Evolutionary conservation across 2,113 vertebrate genomes (phyloP), one percentile per base, ranked within the genome.

Genomic region (Heterocephalus glaber): DNA sequence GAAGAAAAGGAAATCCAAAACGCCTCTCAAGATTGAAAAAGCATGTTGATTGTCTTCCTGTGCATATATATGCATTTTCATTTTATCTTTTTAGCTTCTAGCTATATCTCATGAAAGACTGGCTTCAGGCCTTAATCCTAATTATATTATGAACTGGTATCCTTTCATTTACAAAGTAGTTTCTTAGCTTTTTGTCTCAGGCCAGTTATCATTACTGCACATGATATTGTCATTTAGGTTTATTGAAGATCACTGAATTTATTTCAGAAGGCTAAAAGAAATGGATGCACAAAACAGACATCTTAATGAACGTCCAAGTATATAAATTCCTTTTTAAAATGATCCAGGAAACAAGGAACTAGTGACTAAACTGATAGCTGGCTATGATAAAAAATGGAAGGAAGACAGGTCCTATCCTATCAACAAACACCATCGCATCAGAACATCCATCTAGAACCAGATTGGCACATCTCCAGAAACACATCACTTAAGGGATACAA

Each of bases 191-290:
- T 70, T 92, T 79, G 35, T 20, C 20, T 35, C 41, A 89, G 16
- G 10, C 38, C 72, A 68, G 2, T 86, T 97, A 76, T 2, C 28
- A 44, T 94, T 74, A 58, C 49, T 20, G 19, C 20, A 72, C 26
- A 13, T 61, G 17, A 79, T 89, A 19, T 14, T 88, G 35, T 80
- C 38, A 85, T 41, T 83, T 87, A 52, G 86, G 20, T 85, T 89
- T 26, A 85, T 63, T 92, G 86, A 86, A 79, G 11, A 28, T 68
- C 33, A 90, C 52, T 72, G n/a, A 49, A 63, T 92, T 92, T 94
- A 17, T 82, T 7, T 44, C 52, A 35, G 61, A 81, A 66, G 44
- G 24, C 12, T 74, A 81, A 89, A 94, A 86, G 7, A 54, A 68
- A 77, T 60, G 49, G 65, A 72, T 7, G 30, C 38, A 79, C 44